Evolutionary conservation across 2,113 vertebrate species (phyloP), one percentile per base, ranked within the genome.

Genomic region (Dipodomys spectabilis): DNA sequence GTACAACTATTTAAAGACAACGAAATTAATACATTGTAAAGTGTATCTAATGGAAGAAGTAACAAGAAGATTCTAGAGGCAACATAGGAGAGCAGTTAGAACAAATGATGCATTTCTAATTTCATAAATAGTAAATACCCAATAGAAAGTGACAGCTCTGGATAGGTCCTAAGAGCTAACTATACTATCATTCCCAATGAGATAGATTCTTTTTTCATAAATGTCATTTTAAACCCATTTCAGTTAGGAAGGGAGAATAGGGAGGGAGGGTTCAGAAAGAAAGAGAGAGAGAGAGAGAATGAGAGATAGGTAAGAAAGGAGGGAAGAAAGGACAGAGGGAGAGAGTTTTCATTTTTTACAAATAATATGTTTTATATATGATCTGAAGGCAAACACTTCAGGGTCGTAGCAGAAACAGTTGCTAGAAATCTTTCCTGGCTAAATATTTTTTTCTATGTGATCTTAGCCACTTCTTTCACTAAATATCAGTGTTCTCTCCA

Each of bases 401-500:
- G 13, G 32, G 2, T 49, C 62, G 73, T 60, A 78, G 25, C n/a
- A 90, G 35, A 90, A 93, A 80, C 7, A 88, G 35, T 67, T 95
- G 39, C 20, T 73, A 18, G 44, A 45, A 75, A 44, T 9, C 22
- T 19, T 72, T 16, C 45, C 45, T 18, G 2, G 53, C 27, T 84
- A 77, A 57, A 9, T 69, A 57, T 77, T 92, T 95, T 57, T 57
- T 16, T 91, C 75, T 91, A 30, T 62, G 23, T 91, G 73, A 67
- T 30, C 30, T 75, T 94, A 53, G 6, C n/a, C 73, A 94, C 62
- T 93, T 87, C 7, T 62, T 91, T 91, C 18, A 32, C 69, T 72
- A 65, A 71, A 7, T 71, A 84, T 86, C 64, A 74, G 1, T 90
- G 95, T 95, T 93, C 69, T 89, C 32, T 69, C 65, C 19, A 16